A percentile compares a stretch with the other conserved stretches of the same genome.
Evolutionary conservation across 2,888 invertebrate genomes (phyloP).

Genomic region (Apotomis turbidana): DNA sequence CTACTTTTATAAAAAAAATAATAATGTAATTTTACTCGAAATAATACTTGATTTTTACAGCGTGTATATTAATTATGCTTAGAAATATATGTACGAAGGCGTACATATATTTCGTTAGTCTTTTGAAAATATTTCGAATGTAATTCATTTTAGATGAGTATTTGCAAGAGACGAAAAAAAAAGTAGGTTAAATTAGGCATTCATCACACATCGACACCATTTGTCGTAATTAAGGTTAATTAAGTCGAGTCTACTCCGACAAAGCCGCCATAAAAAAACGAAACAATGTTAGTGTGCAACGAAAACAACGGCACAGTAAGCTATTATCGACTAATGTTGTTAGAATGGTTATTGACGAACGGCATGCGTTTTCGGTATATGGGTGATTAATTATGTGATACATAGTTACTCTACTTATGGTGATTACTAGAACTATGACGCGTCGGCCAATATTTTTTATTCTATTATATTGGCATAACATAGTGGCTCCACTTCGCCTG

Average conservation of each 20-base stretch:
- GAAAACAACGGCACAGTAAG: slow-evolving; percentile 61
- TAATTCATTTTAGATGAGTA: not conserved
- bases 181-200: slow-evolving; percentile 19
- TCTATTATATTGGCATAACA: no score
- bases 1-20: no score
- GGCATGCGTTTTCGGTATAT: slow-evolving; percentile 22
- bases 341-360: slow-evolving; percentile 39
- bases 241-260: not conserved
- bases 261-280: not conserved
- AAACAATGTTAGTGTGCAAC: slow-evolving; percentile 53
- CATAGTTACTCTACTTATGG: not conserved
- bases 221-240: slow-evolving; percentile 26
- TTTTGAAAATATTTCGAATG: no score
- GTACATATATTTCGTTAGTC: no score
- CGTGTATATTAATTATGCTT: no score
- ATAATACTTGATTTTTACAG: no score
- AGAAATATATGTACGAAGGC: no score
- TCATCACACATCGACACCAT: slow-evolving; percentile 3
- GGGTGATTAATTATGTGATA: not conserved
- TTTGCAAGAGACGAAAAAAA: not conserved
- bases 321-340: slow-evolving; percentile 27
- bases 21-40: no score
- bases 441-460: no score
- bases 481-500: no score
- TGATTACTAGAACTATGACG: not conserved